Evolutionary conservation across 1,140 invertebrate species (phyloP).

Genomic region (Bombyx mori): DNA sequence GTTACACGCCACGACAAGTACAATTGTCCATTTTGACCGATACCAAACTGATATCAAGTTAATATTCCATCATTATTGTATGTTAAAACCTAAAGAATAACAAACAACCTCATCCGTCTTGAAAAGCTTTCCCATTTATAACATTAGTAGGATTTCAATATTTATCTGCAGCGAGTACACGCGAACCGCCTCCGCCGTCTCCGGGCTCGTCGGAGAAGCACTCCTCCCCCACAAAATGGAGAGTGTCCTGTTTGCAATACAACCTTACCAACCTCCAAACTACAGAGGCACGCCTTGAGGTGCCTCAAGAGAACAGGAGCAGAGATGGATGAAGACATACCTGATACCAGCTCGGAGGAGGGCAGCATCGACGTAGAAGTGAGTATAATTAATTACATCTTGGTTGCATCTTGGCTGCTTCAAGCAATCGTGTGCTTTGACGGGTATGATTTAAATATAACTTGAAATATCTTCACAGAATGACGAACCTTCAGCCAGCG

Average conservation of each 20-base stretch:
- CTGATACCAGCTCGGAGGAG: conserved; percentile 51
- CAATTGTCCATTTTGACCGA: too few relatives aligned
- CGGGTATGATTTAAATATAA: too few relatives aligned
- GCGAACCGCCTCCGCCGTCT: conserved; percentile 43
- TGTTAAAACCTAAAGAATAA: too few relatives aligned
- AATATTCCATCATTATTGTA: too few relatives aligned
- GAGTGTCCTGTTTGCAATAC: conserved; percentile 54
- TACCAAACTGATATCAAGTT: too few relatives aligned
- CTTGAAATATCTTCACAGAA: conserved; percentile 23
- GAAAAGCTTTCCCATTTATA: too few relatives aligned
- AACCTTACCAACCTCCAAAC: conserved; percentile 30
- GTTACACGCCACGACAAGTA: too few relatives aligned
- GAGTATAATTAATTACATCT: not conserved
- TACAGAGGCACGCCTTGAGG: conserved; percentile 48
- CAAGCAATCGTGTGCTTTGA: too few relatives aligned
- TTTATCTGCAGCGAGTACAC: conserved; percentile 39
- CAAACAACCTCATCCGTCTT: too few relatives aligned
- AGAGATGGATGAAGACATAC: conserved; percentile 43
- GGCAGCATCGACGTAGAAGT: conserved; percentile 67
- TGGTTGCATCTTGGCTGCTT: too few relatives aligned
- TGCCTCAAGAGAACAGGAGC: conserved; percentile 53
- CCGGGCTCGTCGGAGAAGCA: conserved; percentile 33
- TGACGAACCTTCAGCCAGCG: conserved; percentile 31
- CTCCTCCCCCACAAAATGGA: conserved; percentile 34
- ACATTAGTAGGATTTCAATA: too few relatives aligned